phyloP scores from a whole-genome alignment of 2,797 vertebrate genomes.

The Pteronotus mesoamericanus region DNA sequence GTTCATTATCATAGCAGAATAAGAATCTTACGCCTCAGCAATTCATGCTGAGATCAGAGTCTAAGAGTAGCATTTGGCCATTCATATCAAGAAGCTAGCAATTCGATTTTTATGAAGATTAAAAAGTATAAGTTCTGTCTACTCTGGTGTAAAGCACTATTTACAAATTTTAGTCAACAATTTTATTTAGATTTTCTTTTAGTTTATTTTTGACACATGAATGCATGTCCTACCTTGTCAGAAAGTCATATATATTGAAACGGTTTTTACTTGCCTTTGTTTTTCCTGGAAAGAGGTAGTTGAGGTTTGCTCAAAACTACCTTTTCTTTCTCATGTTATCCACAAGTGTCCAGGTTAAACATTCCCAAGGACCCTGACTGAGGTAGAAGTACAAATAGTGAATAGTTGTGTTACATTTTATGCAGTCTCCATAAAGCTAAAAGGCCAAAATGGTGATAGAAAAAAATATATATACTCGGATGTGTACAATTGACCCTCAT shows the following conservation, averaged over 20 bases:
- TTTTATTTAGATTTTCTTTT: neutral
- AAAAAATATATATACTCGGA: neutral
- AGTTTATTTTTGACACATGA: neutral
- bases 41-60: neutral
- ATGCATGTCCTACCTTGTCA: neutral
- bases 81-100: neutral
- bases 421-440: neutral
- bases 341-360: neutral
- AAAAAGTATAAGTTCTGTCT: neutral
- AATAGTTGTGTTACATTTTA: neutral
- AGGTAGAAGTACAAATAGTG: neutral
- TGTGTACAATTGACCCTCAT: neutral
- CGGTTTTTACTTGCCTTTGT: conserved; percentile 7
- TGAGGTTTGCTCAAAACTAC: neutral
- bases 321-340: neutral
- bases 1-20: neutral
- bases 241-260: conserved; percentile 8
- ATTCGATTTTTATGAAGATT: conserved; percentile 3
- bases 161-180: neutral
- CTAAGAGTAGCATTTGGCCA: neutral
- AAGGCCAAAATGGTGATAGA: neutral
- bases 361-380: neutral
- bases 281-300: neutral
- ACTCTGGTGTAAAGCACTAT: neutral
- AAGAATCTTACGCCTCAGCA: neutral